A percentile compares a stretch with the other conserved stretches of the same genome.
phyloP scores from a whole-genome alignment of 2,888 invertebrate genomes.

The Tipula confusa region DNA sequence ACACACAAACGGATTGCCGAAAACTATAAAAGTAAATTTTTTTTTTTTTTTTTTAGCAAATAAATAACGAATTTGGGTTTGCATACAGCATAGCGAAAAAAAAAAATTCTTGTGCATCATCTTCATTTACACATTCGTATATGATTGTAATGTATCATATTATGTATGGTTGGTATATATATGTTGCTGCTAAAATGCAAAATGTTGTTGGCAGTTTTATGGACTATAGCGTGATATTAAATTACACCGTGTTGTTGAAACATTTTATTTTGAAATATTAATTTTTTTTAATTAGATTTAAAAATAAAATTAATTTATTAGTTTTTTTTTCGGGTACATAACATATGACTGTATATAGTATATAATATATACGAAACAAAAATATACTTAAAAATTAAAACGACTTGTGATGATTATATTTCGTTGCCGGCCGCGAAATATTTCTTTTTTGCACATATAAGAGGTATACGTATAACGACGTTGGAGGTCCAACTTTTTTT shows the following conservation, averaged over 20 bases:
- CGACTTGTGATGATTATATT: background rate
- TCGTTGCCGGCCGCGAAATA: background rate
- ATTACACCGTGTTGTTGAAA: slow-evolving; percentile 20
- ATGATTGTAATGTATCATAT: background rate
- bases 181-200: background rate
- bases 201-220: background rate
- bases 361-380: background rate
- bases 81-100: background rate
- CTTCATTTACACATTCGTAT: background rate
- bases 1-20: slow-evolving; percentile 20
- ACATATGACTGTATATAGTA: background rate
- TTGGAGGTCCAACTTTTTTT: background rate
- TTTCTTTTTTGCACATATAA: background rate
- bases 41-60: background rate
- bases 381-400: no score
- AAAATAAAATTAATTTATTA: slow-evolving; percentile 14
- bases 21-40: background rate
- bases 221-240: background rate
- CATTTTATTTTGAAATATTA: slow-evolving; percentile 12
- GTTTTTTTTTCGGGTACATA: background rate
- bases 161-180: background rate
- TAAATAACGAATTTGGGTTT: background rate
- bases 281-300: slow-evolving; percentile 6
- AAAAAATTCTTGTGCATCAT: background rate
- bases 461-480: background rate